Base-by-base conservation (phyloP, 2,113 vertebrate genomes). In the Trachemys scripta region DNA sequence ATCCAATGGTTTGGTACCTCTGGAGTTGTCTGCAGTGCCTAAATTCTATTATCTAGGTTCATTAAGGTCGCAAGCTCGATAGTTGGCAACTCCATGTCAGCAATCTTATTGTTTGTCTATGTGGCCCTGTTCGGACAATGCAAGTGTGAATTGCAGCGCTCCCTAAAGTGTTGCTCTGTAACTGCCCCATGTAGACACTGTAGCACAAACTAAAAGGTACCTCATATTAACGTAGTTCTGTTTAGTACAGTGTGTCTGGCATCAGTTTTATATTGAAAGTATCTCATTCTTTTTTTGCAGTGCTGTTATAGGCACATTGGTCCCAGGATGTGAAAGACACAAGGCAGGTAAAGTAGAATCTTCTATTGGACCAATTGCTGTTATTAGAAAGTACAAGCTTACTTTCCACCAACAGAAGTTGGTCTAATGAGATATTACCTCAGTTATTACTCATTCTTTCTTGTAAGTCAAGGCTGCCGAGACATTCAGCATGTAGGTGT, bases 1-100 rank as follows among this genome's bases (percentile, higher is more conserved):
- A 3, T 62, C 80, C 84, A 42, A 38, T 65, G 92, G n/a, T 82
- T 10, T 38, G 53, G 78, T 84, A 38, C 51, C 69, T 80, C 79
- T 81, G 75, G 38, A 72, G 84, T 75, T 96, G 82, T 88, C 69
- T 97, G 75, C 84, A 45, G 1, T 75, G 80, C 69, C 14, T 92
- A 6, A 87, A 16, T 65, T 42, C 79, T 83, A 1, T 1, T 81
- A 75, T 80, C 56, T 78, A 45, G 2, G 20, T 75, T 78, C 29
- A 20, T 3, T 90, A 84, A 79, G 35, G 45, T 85, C 20, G 35
- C 89, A 53, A 65, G 51, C 4, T 31, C 82, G 24, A 14, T 38
- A 89, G 14, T 82, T 82, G 4, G 20, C 80, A 45, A 14, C 35
- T 29, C 45, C 45, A 45, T 45, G 45, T 45, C 45, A 6, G 45